Base-by-base conservation (phyloP, 2,888 invertebrate species). In the Drosophila percnosoma region DNA sequence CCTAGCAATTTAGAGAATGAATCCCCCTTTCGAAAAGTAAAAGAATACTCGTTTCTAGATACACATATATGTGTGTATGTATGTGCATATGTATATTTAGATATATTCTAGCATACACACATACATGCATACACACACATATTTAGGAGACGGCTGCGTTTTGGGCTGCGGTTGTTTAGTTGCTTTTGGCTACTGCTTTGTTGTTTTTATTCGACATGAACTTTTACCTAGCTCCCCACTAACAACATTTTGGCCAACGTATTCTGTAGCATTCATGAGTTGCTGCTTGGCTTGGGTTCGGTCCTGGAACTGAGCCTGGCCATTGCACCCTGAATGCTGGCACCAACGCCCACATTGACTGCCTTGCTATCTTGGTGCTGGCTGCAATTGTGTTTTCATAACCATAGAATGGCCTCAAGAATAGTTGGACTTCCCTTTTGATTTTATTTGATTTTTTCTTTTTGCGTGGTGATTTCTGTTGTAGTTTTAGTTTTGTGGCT, bases 1-100 rank as follows among this genome's bases (percentile, higher is more conserved):
- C 91, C 92, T 91, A 91, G 89, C 92, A 91, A 91, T 88, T 91
- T 91, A 81, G 82, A 83, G 84, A 89, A 87, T 78, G 84, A 83
- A 75, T 73, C 69, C 74, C 74, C 78, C 82, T 75, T 76, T 78
- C 73, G 74, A 78, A 66, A 69, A 57, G 40, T 21, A 57, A 75
- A 77, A 71, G 70, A 73, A 59, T 65, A 72, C 62, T 48, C 63
- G 72, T 70, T 48, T 33, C 53, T 52, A 49, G 18, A 36, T 45
- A 60, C 34, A 59, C 34, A 27, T 33, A 57, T 11, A 60, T 31
- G 36, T 36, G 24, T 54, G 15, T 49, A 40, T 34, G 49, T 59
- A 59, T 52, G 27, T 45, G 21, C 36, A 48, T 55, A 48, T 40
- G 42, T 60, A 66, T 52, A 54, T 62, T 45, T 68, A 33, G 48